Percentiles rank a stretch among this genome's conserved stretches.
phyloP scores from a whole-genome alignment of 2,797 vertebrate species.

The Diglossa cyanea region DNA sequence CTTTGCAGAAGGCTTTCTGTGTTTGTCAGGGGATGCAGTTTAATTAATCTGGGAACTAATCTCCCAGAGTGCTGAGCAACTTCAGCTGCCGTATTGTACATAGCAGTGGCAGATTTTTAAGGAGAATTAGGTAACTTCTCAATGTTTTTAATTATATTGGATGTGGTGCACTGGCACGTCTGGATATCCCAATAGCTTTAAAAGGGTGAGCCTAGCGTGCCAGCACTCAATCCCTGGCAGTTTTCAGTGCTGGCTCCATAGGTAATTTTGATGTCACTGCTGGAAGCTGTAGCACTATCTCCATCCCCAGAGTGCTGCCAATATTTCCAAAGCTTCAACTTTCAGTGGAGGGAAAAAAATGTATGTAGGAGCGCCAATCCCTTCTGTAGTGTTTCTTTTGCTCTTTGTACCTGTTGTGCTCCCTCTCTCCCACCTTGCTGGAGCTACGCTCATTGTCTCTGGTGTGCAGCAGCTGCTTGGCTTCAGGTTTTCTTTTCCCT shows the following conservation, averaged over 20 bases:
- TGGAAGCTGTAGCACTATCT: neutral
- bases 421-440: neutral
- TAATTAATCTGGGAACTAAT: neutral
- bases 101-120: neutral
- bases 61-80: neutral
- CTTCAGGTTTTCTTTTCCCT: neutral
- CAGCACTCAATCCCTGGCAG: neutral
- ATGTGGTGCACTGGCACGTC: neutral
- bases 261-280: neutral
- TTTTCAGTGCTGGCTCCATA: neutral
- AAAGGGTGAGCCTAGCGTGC: neutral
- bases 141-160: neutral
- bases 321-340: neutral
- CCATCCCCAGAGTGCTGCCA: neutral
- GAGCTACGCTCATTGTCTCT: neutral
- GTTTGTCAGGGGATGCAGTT: neutral
- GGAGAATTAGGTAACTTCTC: neutral
- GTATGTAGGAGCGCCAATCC: neutral
- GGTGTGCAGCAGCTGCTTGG: neutral
- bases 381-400: neutral
- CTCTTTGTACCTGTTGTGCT: neutral
- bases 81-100: neutral
- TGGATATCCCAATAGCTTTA: neutral
- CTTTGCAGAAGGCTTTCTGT: neutral
- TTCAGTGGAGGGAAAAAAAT: neutral